Evolutionary conservation across 1,140 invertebrate genomes (phyloP).

Genomic region (Bombus balteatus): DNA sequence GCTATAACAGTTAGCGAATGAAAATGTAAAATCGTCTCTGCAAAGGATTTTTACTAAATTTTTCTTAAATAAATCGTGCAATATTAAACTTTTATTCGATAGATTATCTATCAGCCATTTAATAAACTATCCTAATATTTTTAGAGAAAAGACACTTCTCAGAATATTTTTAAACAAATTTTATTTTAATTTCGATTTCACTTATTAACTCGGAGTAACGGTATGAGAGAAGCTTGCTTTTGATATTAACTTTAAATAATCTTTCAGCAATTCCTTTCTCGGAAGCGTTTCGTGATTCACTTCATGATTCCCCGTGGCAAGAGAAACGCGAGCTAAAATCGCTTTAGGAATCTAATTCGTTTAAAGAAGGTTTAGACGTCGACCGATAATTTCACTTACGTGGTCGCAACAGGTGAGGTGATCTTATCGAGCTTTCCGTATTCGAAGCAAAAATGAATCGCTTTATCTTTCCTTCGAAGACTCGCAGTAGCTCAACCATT

Average conservation of each 20-base stretch:
- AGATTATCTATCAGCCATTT: no score
- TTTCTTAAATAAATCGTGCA: no score
- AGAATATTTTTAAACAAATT: no score
- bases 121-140: no score
- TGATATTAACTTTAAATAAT: no score
- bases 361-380: slow-evolving; percentile 12
- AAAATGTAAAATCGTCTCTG: no score
- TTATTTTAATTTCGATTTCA: no score
- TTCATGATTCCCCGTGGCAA: neutral
- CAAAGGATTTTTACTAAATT: no score
- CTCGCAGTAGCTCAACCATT: neutral
- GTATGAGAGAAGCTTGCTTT: no score
- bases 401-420: slow-evolving; percentile 53
- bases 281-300: neutral
- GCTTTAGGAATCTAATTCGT: slow-evolving; percentile 9
- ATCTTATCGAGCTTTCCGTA: slow-evolving; percentile 13
- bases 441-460: slow-evolving; percentile 30
- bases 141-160: no score
- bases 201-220: no score
- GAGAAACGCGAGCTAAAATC: neutral
- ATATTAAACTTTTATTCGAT: no score
- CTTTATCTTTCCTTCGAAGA: slow-evolving; percentile 11
- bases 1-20: neutral
- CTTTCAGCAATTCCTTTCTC: neutral
- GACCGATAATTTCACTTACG: slow-evolving; percentile 38